Evolutionary conservation across 2,797 vertebrate genomes (phyloP), one percentile per base, ranked within the genome.

Genomic region (Gadopsis marmoratus): DNA sequence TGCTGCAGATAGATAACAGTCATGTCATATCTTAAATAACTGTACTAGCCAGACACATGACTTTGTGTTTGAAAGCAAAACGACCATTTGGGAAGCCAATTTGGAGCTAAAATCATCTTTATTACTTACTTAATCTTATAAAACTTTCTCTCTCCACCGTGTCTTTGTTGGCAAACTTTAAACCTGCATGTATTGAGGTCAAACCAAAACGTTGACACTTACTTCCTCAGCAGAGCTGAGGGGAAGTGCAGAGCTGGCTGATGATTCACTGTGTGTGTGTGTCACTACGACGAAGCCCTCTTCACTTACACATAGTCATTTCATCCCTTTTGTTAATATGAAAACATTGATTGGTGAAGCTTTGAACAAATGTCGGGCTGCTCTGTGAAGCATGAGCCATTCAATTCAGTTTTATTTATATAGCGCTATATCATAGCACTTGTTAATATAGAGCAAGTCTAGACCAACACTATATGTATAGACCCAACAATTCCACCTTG

Each of bases 201-300:
- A 58, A 68, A 61, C 21, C 39, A 56, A 54, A 62, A 39, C 26
- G 14, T 3, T 31, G 17, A 58, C 17, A n/a, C 51, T 29, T 26
- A 64, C 60, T 55, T 66, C 75, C 54, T 70, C 55, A 47, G 37
- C 13, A 23, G 35, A 59, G 35, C 56, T 59, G 33, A 59, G 35
- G 56, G 33, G 29, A 33, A 56, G 14, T 35, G 35, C 60, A 55
- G 26, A 50, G 26, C 51, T 9, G 21, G 45, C 4, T 58, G 41
- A 39, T 53, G 8, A 41, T 4, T 50, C 23, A 16, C 31, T 31
- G n/a, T 39, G 21, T 4, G 21, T 4, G 23, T 19, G 53, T 41
- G 2, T 47, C 16, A 19, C 29, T 26, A 19, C n/a, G n/a, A 48
- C 29, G 13, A 31, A 58, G 26, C 2, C 4, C 16, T 37, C 29